phyloP scores from a whole-genome alignment of 2,797 vertebrate species.

The Darevskia nairensis region DNA sequence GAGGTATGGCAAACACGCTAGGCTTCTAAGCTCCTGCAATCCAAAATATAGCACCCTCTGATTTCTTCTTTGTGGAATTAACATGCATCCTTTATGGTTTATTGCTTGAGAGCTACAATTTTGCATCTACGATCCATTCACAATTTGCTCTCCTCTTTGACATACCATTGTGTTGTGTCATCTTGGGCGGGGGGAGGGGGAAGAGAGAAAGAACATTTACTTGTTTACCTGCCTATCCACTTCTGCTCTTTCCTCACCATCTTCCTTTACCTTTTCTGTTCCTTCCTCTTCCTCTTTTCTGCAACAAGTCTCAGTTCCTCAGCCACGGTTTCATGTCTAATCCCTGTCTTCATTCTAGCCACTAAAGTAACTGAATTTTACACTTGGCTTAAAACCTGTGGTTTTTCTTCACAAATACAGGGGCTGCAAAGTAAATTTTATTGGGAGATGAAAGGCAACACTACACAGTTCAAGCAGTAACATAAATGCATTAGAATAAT shows the following conservation, averaged over 20 bases:
- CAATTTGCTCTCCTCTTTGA: neutral
- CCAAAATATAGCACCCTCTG: neutral
- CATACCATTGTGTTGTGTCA: neutral
- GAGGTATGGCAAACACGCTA: neutral
- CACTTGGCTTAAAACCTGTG: neutral
- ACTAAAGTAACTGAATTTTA: slow-evolving; percentile 24
- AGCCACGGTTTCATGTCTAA: neutral
- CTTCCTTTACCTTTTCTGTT: slow-evolving; percentile 10
- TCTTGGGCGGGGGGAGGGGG: neutral
- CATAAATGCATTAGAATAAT: neutral
- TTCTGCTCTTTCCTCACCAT: neutral
- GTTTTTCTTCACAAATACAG: slow-evolving; percentile 9
- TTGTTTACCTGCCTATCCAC: neutral
- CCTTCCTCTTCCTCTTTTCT: slow-evolving; percentile 18
- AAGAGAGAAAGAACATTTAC: neutral
- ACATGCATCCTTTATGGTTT: neutral
- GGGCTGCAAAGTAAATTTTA: slow-evolving; percentile 18
- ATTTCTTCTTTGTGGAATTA: rapidly evolving
- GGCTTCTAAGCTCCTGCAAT: neutral
- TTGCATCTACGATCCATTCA: neutral
- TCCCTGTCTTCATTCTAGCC: slow-evolving; percentile 20
- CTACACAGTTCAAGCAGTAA: neutral
- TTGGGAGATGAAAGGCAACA: neutral
- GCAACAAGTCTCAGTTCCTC: neutral
- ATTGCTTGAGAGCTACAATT: slow-evolving; percentile 16